Conservation (phyloP, 2,113 vertebrate genomes). For the Oryzias celebensis region DNA sequence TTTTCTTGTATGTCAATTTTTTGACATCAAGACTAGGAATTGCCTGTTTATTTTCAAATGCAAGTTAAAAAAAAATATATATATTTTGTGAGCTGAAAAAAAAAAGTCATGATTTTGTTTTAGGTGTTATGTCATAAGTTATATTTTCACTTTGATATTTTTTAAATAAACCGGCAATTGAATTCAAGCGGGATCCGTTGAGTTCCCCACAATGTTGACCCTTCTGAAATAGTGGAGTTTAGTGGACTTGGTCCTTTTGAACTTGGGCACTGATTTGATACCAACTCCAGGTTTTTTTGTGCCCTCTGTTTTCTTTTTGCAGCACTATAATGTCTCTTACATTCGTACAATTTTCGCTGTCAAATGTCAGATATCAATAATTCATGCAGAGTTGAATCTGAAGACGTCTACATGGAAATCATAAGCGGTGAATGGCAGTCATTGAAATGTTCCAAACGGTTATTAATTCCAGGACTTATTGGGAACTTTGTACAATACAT, state of each 20-base stretch:
- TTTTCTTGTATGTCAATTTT: slow-evolving; percentile 22
- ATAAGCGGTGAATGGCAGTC: slow-evolving; percentile 57
- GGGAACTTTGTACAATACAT: slow-evolving; percentile 65
- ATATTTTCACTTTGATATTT: slow-evolving; percentile 31
- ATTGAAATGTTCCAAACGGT: slow-evolving; percentile 46
- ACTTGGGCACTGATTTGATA: slow-evolving; percentile 31
- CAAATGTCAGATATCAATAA: slow-evolving; percentile 25
- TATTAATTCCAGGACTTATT: slow-evolving; percentile 56
- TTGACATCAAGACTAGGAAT: slow-evolving; percentile 21
- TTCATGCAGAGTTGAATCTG: slow-evolving; percentile 10
- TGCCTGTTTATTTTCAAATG: slow-evolving; percentile 33
- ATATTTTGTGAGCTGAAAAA: slow-evolving; percentile 28
- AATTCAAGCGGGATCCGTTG: slow-evolving; percentile 20
- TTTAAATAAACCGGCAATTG: slow-evolving; percentile 23
- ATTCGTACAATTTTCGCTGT: slow-evolving; percentile 26
- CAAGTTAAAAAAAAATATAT: slow-evolving; percentile 17
- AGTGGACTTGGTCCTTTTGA: slow-evolving; percentile 17
- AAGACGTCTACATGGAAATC: slow-evolving; percentile 32
- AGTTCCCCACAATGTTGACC: background rate
- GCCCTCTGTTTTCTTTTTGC: background rate
- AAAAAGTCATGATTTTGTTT: slow-evolving; percentile 45
- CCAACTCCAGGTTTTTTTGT: slow-evolving; percentile 16
- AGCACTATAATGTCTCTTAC: background rate
- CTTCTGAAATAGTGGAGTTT: slow-evolving; percentile 12
- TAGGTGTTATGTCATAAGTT: slow-evolving; percentile 38